Conservation (phyloP, 2,797 vertebrate genomes). For the Salmo trutta region DNA sequence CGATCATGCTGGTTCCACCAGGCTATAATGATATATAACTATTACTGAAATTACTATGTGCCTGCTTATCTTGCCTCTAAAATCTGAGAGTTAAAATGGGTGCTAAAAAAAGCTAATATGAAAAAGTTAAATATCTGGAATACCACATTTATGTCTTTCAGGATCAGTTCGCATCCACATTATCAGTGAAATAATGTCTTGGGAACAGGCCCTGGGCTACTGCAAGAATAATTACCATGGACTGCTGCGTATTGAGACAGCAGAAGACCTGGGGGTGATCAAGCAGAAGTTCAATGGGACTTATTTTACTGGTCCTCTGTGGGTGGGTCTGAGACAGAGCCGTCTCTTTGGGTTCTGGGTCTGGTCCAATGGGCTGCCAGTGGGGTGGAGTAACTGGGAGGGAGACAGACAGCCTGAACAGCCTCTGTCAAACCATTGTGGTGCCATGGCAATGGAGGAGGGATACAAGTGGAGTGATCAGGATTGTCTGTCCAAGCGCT, state of each 20-base stretch:
- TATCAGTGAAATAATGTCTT: fast-evolving
- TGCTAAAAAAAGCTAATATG: not conserved
- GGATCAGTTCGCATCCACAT: slow-evolving; percentile 28
- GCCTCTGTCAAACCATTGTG: slow-evolving; percentile 47
- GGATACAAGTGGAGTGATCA: slow-evolving; percentile 37
- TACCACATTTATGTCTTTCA: not conserved
- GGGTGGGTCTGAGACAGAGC: slow-evolving; percentile 68
- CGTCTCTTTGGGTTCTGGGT: slow-evolving; percentile 69
- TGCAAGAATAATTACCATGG: fast-evolving
- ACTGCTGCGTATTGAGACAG: slow-evolving; percentile 42
- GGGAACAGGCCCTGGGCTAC: slow-evolving; percentile 52
- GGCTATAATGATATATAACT: too few species aligned
- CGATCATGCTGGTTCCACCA: too few species aligned
- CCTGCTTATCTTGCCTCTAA: too few species aligned
- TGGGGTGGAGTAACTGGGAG: slow-evolving; percentile 40
- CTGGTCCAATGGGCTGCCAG: slow-evolving; percentile 44
- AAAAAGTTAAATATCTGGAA: not conserved
- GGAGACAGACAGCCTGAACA: not conserved
- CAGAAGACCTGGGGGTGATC: not conserved
- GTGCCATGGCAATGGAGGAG: slow-evolving; percentile 10
- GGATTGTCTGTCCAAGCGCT: slow-evolving; percentile 2
- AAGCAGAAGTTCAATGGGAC: not conserved
- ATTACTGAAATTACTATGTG: too few species aligned
- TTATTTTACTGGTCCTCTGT: slow-evolving; percentile 11
- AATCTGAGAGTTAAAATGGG: too few species aligned